Base-by-base conservation (phyloP, 2,888 invertebrate genomes). In the Aspidiotus destructor region DNA sequence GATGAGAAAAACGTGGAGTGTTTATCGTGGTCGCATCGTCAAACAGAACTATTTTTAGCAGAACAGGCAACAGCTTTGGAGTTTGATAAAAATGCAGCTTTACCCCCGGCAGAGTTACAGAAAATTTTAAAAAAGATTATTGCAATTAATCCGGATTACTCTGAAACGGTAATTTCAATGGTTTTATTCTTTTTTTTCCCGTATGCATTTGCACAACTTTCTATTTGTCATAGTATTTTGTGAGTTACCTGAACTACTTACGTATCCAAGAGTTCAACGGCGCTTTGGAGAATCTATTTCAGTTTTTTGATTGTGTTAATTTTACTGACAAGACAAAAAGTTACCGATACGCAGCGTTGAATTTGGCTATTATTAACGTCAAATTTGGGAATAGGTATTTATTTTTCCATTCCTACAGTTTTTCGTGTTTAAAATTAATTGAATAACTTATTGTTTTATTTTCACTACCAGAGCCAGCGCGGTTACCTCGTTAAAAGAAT, bases 201-300 rank as follows among this genome's bases (percentile, higher is more conserved):
- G 48, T 67, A 16, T 62, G 28, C 5, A 28, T 28, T 60, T 15
- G 0, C 11, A 11, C 11, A 1, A 58, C 28, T 58, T 58, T 61
- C 54, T 63, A 28, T 57, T 11, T 58, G n/a, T 67, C 58, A 8
- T 48, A 67, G 67, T 92, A 95, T 80, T 95, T 89, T 76, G 81
- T 96, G 54, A 91, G 89, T 75, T 95, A 92, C 76, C 80, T 96
- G 75, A 96, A 96, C 78, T 90, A 88, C 75, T 79, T 95, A 71
- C 82, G 95, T 28, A 85, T 91, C 55, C 87, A 88, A 74, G 96
- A 96, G 77, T 92, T 88, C 75, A 89, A 89, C 74, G 91, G 86
- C 42, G 90, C 86, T 8, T 81, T 88, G 75, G 89, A 88, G 74
- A 91, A 85, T 75, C 81, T 88, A 67, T 88, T 85, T 79, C 87